phyloP scores from a whole-genome alignment of 2,113 vertebrate genomes.

The Hydropotes inermis region DNA sequence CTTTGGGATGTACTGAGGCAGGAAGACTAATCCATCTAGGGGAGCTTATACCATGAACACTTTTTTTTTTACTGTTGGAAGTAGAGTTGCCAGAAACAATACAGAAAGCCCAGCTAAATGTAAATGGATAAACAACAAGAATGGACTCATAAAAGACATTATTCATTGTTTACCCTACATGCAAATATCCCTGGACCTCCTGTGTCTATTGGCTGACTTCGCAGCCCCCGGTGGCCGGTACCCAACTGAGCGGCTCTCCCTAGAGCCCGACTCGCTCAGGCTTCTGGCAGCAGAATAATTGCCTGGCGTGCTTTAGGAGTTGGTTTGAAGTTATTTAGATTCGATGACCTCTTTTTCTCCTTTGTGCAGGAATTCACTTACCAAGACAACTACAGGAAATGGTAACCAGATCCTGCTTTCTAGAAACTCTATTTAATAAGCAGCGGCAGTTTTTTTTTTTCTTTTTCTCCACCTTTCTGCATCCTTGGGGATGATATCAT shows the following conservation, averaged over 20 bases:
- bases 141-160: neutral
- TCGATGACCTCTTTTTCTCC: neutral
- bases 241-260: neutral
- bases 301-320: neutral
- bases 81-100: conserved; percentile 8
- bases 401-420: conserved; percentile 41
- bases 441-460: neutral
- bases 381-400: neutral
- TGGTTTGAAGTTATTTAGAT: conserved; percentile 18
- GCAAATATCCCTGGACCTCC: neutral
- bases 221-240: too few species aligned
- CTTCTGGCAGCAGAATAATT: neutral
- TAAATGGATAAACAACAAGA: neutral
- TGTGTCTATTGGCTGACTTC: neutral
- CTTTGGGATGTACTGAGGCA: neutral
- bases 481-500: neutral
- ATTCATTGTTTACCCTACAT: conserved; percentile 31
- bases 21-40: neutral
- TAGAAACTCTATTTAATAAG: conserved; percentile 34
- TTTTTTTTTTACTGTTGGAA: neutral
- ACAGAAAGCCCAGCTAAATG: neutral
- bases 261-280: neutral
- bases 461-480: neutral
- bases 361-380: conserved; percentile 6
- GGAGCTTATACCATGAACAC: neutral